Conservation (phyloP, 2,797 vertebrate species). For the Gymnodraco acuticeps region DNA sequence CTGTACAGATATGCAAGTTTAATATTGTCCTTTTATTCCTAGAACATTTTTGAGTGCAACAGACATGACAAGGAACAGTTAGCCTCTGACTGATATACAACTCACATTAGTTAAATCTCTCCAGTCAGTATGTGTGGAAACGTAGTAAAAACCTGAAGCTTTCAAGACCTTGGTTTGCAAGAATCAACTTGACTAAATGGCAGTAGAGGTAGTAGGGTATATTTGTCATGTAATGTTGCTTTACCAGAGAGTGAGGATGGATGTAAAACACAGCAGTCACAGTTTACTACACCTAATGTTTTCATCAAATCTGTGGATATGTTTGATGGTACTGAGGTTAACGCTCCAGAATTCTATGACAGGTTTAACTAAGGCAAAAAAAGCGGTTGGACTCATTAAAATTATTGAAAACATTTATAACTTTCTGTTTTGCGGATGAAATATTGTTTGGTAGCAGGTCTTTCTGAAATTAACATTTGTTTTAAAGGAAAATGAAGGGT, state of each 20-base stretch:
- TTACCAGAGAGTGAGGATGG: conserved; percentile 5
- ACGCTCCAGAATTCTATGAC: not conserved
- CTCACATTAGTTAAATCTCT: not conserved
- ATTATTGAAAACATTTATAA: conserved; percentile 22
- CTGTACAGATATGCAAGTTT: not conserved
- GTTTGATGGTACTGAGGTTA: not conserved
- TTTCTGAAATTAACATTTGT: not conserved
- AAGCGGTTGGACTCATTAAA: not conserved
- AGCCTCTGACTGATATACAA: not conserved
- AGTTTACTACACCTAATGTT: not conserved
- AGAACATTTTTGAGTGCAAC: not conserved
- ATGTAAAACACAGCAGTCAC: conserved; percentile 2
- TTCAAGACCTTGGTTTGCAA: not conserved
- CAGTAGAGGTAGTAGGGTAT: no score
- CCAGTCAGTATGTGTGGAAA: not conserved
- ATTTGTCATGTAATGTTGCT: not conserved
- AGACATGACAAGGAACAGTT: not conserved
- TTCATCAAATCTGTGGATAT: conserved; percentile 7
- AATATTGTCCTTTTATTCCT: no score
- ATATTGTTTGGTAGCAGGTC: not conserved
- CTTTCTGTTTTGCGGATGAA: not conserved
- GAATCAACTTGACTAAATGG: conserved; percentile 2
- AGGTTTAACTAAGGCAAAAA: not conserved
- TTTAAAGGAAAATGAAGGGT: not conserved
- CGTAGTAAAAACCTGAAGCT: not conserved